phyloP scores from a whole-genome alignment of 1,140 invertebrate species.

The Proctacanthus coquilletti region DNA sequence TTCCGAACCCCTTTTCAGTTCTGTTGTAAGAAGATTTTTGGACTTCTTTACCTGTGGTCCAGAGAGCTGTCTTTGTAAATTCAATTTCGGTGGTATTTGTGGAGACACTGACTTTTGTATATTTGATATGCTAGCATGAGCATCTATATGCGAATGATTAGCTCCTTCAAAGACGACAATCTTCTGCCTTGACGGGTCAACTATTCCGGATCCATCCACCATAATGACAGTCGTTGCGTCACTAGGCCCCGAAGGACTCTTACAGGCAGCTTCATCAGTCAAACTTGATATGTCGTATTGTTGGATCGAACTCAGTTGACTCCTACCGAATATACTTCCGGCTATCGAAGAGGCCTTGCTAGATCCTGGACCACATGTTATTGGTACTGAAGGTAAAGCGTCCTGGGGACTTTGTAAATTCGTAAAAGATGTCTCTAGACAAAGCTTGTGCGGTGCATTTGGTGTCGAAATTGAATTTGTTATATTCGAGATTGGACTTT shows the following conservation, averaged over 20 bases:
- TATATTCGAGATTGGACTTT: slow-evolving; percentile 21
- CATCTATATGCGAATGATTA: too few species aligned
- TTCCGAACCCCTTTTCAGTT: slow-evolving; percentile 22
- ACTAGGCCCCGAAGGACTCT: slow-evolving; percentile 18
- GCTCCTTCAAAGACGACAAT: slow-evolving; percentile 19
- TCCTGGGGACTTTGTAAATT: slow-evolving; percentile 38
- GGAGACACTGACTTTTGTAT: slow-evolving; percentile 2
- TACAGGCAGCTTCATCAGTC: slow-evolving; percentile 19
- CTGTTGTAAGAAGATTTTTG: slow-evolving; percentile 12
- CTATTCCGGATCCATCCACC: slow-evolving; percentile 3
- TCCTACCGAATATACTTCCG: slow-evolving; percentile 26
- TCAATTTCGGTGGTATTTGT: slow-evolving; percentile 3
- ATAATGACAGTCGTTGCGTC: slow-evolving; percentile 18
- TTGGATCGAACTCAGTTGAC: slow-evolving; percentile 18
- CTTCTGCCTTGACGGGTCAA: slow-evolving; percentile 8
- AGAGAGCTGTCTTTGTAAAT: slow-evolving; percentile 10
- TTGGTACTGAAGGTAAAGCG: slow-evolving; percentile 20
- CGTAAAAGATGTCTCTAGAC: slow-evolving; percentile 62
- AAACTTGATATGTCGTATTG: slow-evolving; percentile 23
- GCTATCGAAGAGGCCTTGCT: slow-evolving; percentile 33
- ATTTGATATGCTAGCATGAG: too few species aligned
- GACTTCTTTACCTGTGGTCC: slow-evolving; percentile 17
- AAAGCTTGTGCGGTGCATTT: slow-evolving; percentile 41
- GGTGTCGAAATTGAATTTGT: slow-evolving; percentile 27
- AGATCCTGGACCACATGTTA: slow-evolving; percentile 4